Conservation (phyloP, 23 tunicate species). For the Oikopleura albicans region DNA sequence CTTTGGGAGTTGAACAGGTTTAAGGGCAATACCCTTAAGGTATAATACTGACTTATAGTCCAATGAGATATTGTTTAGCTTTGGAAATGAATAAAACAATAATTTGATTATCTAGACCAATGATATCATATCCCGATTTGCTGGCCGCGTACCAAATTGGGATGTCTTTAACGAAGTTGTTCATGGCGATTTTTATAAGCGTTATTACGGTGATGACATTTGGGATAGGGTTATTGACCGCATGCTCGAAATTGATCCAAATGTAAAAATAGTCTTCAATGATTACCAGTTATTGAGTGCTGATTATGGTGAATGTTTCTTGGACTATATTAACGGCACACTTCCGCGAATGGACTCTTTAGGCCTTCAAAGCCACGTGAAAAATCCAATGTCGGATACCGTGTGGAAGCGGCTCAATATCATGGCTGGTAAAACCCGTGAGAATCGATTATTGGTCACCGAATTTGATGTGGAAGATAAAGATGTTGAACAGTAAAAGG, state of each 20-base stretch:
- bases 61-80: too few species aligned
- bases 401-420: not conserved
- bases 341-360: not conserved
- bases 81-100: too few species aligned
- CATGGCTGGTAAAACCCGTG: not conserved
- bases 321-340: not conserved
- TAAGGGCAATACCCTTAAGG: too few species aligned
- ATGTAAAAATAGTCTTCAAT: not conserved
- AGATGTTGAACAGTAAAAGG: not conserved
- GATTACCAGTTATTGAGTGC: not conserved
- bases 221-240: not conserved
- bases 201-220: not conserved
- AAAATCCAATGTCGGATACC: not conserved
- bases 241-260: conserved; percentile 5
- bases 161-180: conserved; percentile 5
- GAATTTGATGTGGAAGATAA: not conserved
- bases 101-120: too few species aligned
- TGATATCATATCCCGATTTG: too few species aligned
- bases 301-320: not conserved
- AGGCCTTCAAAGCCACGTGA: not conserved
- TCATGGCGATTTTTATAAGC: not conserved
- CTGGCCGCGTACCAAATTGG: conserved; percentile 10
- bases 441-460: not conserved
- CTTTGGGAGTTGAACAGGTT: too few species aligned
- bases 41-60: too few species aligned